These are phyloP conservation scores for Harlomillsia oculata DNA, from an alignment of 1,140 invertebrate species.

Conservation along the genomic window DNA sequence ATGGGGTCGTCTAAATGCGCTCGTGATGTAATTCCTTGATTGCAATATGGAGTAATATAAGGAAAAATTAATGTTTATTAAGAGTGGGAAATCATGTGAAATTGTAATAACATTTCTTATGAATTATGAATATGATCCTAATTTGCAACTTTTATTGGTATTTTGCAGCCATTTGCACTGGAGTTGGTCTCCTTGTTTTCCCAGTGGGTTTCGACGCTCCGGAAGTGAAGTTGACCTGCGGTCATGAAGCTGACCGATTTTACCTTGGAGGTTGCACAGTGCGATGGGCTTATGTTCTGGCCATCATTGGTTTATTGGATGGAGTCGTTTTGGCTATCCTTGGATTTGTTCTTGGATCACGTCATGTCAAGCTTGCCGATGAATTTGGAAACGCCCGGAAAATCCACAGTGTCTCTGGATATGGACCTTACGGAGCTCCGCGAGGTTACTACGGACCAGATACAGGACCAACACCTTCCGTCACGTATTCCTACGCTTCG, in stretches of 20 bases:
- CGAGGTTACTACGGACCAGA: slow-evolving; percentile 51
- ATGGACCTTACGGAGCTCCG: slow-evolving; percentile 25
- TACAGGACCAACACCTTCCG: slow-evolving; percentile 29
- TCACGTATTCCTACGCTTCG: slow-evolving; percentile 27
- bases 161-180: slow-evolving; percentile 64
- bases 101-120: too few relatives aligned
- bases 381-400: slow-evolving; percentile 47
- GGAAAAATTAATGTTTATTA: too few relatives aligned
- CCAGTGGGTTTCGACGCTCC: slow-evolving; percentile 84
- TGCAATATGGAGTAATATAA: too few relatives aligned
- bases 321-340: slow-evolving; percentile 76
- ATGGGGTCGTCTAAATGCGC: too few relatives aligned
- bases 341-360: slow-evolving; percentile 84
- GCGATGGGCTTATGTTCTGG: slow-evolving; percentile 89
- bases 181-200: slow-evolving; percentile 75
- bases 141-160: slow-evolving; percentile 4
- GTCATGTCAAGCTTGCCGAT: slow-evolving; percentile 71
- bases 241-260: slow-evolving; percentile 63
- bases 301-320: slow-evolving; percentile 83
- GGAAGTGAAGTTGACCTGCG: slow-evolving; percentile 74
- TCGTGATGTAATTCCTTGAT: too few relatives aligned
- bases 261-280: slow-evolving; percentile 71
- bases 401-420: slow-evolving; percentile 25
- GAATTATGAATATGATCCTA: too few relatives aligned
- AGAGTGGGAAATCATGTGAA: too few relatives aligned